Percentiles rank a stretch among this genome's conserved stretches.
These are phyloP conservation scores for Synaphobranchus kaupii DNA, from an alignment of 2,797 vertebrate genomes.

Conservation along the genomic window DNA sequence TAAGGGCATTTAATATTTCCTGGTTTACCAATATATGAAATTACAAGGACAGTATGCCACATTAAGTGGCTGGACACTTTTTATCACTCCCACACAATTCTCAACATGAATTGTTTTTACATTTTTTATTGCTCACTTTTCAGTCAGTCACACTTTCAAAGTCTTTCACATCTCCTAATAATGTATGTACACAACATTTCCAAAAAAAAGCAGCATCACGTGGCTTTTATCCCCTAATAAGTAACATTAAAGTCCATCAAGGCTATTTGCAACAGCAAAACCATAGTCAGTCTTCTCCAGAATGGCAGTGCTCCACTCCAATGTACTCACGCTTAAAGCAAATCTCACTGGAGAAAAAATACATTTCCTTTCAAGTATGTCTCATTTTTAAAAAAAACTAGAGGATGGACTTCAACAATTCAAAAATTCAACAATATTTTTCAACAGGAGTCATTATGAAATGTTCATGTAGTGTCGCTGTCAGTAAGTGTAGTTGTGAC, in stretches of 20 bases:
- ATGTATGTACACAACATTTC: conserved; percentile 74
- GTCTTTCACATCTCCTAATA: conserved; percentile 82
- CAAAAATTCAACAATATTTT: conserved; percentile 23
- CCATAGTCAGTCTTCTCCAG: conserved; percentile 56
- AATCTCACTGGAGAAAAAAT: conserved; percentile 42
- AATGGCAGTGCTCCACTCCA: conserved; percentile 72
- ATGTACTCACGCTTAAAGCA: conserved; percentile 69
- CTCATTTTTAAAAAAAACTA: conserved; percentile 51
- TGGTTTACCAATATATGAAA: background rate
- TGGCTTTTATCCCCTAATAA: conserved; percentile 72
- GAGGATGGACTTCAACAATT: conserved; percentile 37
- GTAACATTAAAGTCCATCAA: conserved; percentile 69
- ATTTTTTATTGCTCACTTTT: conserved; percentile 86
- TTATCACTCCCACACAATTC: background rate
- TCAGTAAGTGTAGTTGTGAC: conserved; percentile 29
- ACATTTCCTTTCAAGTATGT: conserved; percentile 78
- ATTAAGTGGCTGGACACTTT: background rate
- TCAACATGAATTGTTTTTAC: conserved; percentile 29
- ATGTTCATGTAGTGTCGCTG: conserved; percentile 15
- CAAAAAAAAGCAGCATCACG: conserved; percentile 74
- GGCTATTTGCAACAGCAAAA: conserved; percentile 73
- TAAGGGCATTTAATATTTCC: background rate
- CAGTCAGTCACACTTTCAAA: conserved; percentile 83
- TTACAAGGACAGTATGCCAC: background rate
- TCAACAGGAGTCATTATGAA: conserved; percentile 21